Evolutionary conservation across 1,140 invertebrate genomes (phyloP).

Genomic region (Macrotrachela quadricornifera): DNA sequence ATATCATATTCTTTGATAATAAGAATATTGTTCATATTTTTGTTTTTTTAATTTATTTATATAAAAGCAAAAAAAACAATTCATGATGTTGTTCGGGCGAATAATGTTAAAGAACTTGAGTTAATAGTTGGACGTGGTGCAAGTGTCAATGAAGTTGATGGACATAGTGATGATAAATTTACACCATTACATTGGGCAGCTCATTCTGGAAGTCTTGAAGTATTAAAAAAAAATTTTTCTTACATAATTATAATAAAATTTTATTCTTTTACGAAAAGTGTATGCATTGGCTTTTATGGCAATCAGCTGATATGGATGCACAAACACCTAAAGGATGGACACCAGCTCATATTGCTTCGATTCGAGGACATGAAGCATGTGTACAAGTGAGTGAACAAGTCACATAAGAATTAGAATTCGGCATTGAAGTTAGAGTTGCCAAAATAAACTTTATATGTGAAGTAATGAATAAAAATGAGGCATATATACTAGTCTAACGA

Average conservation of each 20-base stretch:
- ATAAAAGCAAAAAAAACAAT: constrained; percentile 12
- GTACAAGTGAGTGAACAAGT: constrained; percentile 24
- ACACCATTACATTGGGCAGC: constrained; percentile 28
- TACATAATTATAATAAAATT: background rate
- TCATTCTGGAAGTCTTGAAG: constrained; percentile 26
- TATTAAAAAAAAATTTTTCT: constrained; percentile 9
- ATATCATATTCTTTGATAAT: too few relatives aligned
- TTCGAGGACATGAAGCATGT: constrained; percentile 27
- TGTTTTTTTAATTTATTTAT: too few relatives aligned
- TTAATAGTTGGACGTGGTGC: constrained; percentile 27
- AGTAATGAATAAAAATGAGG: too few relatives aligned
- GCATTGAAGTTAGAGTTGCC: too few relatives aligned
- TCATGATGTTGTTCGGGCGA: constrained; percentile 23
- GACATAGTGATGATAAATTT: constrained; percentile 22
- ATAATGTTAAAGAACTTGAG: constrained; percentile 23
- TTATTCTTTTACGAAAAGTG: constrained; percentile 15
- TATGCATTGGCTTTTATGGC: constrained; percentile 31
- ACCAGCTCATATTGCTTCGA: constrained; percentile 27
- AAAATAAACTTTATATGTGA: too few relatives aligned
- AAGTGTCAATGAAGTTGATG: constrained; percentile 28
- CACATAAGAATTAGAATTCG: too few relatives aligned
- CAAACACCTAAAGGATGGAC: constrained; percentile 28
- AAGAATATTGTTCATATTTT: too few relatives aligned
- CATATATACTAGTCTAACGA: background rate
- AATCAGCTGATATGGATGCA: constrained; percentile 27